Evolutionary conservation across 2,797 vertebrate species (phyloP).

Genomic region (Myotis pilosus): DNA sequence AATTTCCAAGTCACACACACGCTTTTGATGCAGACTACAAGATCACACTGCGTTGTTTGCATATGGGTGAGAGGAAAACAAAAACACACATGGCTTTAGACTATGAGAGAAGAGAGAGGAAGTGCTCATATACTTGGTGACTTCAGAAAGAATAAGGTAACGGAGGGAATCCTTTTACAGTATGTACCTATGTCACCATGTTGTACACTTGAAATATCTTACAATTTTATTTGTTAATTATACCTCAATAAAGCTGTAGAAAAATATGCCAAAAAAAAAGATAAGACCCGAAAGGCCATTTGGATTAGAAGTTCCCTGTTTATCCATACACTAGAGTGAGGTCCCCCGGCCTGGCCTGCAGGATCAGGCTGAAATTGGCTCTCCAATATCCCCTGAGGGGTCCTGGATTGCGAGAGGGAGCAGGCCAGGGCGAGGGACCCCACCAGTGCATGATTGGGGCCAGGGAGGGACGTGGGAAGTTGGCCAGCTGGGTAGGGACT

Average conservation of each 20-base stretch:
- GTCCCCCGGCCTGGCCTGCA: too few relatives aligned
- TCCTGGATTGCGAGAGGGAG: too few relatives aligned
- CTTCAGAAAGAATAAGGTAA: background rate
- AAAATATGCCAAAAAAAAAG: background rate
- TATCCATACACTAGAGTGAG: background rate
- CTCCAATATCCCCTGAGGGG: too few relatives aligned
- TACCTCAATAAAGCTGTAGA: background rate
- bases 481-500: too few relatives aligned
- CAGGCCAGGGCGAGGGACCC: too few relatives aligned
- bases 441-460: too few relatives aligned
- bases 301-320: background rate
- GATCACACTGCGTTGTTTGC: background rate
- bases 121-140: background rate
- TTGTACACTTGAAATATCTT: background rate
- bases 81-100: background rate
- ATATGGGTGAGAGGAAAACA: background rate
- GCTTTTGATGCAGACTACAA: background rate
- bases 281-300: background rate
- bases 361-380: too few relatives aligned
- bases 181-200: background rate
- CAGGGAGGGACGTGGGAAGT: too few relatives aligned
- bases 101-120: background rate
- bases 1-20: background rate
- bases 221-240: background rate
- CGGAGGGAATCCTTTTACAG: background rate